Evolutionary conservation across 2,797 vertebrate genomes (phyloP).

Genomic region (Lutjanus argentimaculatus): DNA sequence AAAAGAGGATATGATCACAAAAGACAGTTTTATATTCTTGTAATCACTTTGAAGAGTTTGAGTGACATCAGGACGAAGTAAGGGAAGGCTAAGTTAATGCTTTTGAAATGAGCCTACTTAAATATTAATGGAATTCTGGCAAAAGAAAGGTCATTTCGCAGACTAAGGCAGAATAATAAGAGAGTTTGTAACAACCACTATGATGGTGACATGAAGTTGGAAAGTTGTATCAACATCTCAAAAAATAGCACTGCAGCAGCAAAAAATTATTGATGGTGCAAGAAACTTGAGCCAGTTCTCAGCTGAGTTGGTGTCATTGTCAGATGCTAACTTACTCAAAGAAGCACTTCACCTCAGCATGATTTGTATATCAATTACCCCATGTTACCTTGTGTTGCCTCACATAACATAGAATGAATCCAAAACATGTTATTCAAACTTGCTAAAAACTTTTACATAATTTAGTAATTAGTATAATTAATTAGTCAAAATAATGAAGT

Average conservation of each 20-base stretch:
- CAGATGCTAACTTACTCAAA: too few species aligned
- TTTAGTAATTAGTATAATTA: too few species aligned
- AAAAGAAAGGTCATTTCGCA: conserved; percentile 66
- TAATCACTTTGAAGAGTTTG: conserved; percentile 66
- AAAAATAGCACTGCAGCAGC: neutral
- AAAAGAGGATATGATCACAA: conserved; percentile 70
- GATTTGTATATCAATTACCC: too few species aligned
- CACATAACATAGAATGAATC: too few species aligned
- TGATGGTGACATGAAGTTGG: conserved; percentile 12
- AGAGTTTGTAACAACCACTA: neutral
- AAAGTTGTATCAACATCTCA: conserved; percentile 5
- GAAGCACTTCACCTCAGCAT: too few species aligned
- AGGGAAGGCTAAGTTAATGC: conserved; percentile 55
- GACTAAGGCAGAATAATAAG: conserved; percentile 54
- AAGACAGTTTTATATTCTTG: conserved; percentile 68
- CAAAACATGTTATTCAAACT: too few species aligned
- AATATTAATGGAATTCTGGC: conserved; percentile 68
- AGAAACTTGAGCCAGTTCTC: too few species aligned
- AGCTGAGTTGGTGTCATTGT: too few species aligned
- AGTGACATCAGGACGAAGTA: conserved; percentile 55
- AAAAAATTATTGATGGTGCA: too few species aligned
- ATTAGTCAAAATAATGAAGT: too few species aligned
- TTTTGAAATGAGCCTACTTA: conserved; percentile 68
- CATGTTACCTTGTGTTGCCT: too few species aligned
- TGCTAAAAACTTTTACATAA: too few species aligned